Evolutionary conservation across 2,113 vertebrate species (phyloP), one percentile per base, ranked within the genome.

Genomic region (Neodon shergylaensis): DNA sequence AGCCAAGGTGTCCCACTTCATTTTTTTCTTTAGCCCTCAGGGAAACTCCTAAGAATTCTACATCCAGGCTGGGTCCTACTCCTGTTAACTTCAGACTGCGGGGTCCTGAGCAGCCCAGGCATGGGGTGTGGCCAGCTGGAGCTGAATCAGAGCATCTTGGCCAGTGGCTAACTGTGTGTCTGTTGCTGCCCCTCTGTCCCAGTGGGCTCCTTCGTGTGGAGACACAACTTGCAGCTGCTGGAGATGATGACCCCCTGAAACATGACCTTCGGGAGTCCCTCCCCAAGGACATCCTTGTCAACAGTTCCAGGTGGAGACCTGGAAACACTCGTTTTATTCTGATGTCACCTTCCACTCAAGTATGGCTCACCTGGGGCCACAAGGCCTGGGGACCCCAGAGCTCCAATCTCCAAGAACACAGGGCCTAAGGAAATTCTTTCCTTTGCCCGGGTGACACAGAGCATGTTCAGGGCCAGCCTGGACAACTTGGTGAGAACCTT

Each of bases 151-250:
- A 28, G 58, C 12, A 28, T 39, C 39, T 89, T 74, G 81, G 12
- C 54, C 58, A 39, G 58, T 39, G 24, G 28, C n/a, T 65, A 24
- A 63, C 21, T 47, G 19, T 2, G 26, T 3, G 4, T 33, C 47
- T 0, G 0, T 28, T 24, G 22, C 52, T 13, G 11, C 0, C 0
- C 1, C 88, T 42, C 17, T 21, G 65, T 95, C 96, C 14, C 74
- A 99, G 99, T 99, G 97, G 99, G 99, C 39, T 99, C 99, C 36
- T 99, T 98, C 95, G 99, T 99, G 76, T 99, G 99, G 99, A 99
- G 99, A 96, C 99, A 99, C 92, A 98, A 99, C 33, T 98, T 99
- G 74, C 99, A 99, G 94, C 95, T 99, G 61, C 96, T 99, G 95
- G 98, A 99, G 97, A 99, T 98, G 98, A 99, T 14, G 99, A 99